These are phyloP conservation scores for Fulica atra DNA, from an alignment of 2,113 vertebrate genomes.

Conservation along the genomic window DNA sequence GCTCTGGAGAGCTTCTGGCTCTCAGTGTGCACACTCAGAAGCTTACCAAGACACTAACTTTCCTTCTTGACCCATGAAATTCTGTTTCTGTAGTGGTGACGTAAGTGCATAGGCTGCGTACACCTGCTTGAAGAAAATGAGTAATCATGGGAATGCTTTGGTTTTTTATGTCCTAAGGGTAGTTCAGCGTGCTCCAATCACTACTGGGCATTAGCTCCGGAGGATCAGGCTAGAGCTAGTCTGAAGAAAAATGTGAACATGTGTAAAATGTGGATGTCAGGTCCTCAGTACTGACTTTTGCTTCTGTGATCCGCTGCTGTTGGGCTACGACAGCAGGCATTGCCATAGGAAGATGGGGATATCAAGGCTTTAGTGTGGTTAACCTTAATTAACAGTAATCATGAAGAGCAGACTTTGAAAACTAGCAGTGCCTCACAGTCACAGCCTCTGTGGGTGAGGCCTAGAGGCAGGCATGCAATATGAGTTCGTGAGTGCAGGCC, in stretches of 20 bases:
- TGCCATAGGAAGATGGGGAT: background rate
- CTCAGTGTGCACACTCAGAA: background rate
- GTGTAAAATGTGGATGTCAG: background rate
- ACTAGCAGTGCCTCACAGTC: background rate
- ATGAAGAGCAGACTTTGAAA: background rate
- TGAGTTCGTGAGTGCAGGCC: background rate
- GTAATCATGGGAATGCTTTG: background rate
- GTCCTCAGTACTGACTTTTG: background rate
- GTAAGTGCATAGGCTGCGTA: accelerated
- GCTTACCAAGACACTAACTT: background rate
- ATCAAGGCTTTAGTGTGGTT: background rate
- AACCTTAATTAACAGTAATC: background rate
- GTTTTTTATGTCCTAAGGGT: background rate
- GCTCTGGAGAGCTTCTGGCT: background rate
- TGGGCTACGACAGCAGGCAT: background rate
- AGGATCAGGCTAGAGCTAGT: background rate
- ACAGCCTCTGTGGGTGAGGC: background rate
- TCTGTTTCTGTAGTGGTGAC: accelerated
- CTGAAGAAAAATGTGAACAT: background rate
- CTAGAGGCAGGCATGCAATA: background rate
- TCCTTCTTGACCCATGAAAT: background rate
- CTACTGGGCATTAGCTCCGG: background rate
- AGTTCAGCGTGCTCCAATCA: background rate
- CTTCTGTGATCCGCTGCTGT: background rate
- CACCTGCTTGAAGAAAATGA: background rate